Evolutionary conservation across 2,888 invertebrate genomes (phyloP), one percentile per base, ranked within the genome.

Genomic region (Papilio demoleus): DNA sequence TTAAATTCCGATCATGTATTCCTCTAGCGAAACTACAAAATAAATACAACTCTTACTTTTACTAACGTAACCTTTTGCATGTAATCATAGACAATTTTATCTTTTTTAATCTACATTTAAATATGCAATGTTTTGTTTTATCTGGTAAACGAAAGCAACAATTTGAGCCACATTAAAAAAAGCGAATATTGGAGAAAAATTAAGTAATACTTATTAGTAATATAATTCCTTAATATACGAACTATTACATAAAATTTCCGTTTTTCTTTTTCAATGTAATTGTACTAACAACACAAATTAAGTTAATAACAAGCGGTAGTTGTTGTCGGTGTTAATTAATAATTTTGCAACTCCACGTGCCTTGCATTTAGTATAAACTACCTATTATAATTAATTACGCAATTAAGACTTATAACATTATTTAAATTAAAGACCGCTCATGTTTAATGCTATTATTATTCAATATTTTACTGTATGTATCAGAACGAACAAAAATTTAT

Each of bases 241-340:
- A 42, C 5, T 42, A 22, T 65, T 34, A 59, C 58, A 14, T 58
- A 65, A 40, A 1, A 2, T 40, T 42, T 22, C 58, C 42, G 58
- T 34, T 45, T 58, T 42, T 64, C 9, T n/a, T 50, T 42, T 59
- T 36, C 9, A 50, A 53, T 27, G 1, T 27, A 6, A 50, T 14
- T 50, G 12, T 5, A 64, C 38, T 27, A 27, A 64, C 22, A 53
- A 64, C 22, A 65, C 24, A 56, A 58, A 65, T 58, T 65, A 65
- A 14, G 19, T 31, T 58, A 58, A 65, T 22, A 65, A 42, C 31
- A 50, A 14, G 8, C 50, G 50, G 58, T 58, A 38, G 14, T 22
- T 22, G 22, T 12, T 31, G 22, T 14, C 40, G 9, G 31, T n/a
- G 27, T 56, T 56, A 65, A 22, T 58, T 65, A 40, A 31, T 6